Base-by-base conservation (phyloP, 1,140 invertebrate species). In the Drosophila lowei region DNA sequence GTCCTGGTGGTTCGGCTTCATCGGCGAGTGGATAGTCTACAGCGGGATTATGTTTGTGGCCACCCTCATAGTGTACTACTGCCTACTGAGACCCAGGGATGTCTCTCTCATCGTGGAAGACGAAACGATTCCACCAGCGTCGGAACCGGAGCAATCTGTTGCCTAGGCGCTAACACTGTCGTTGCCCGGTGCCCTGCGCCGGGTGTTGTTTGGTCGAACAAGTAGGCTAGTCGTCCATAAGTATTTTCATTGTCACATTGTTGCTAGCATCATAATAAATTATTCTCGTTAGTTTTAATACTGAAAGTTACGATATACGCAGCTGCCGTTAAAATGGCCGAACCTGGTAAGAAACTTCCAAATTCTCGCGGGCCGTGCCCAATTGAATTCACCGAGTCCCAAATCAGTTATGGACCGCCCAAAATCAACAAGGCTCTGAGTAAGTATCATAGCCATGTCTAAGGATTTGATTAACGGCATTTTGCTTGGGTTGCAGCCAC, bases 1-100 rank as follows among this genome's bases (percentile, higher is more conserved):
- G 47, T 92, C 91, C 71, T 94, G 93, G 93, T 94, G 94, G 94
- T 93, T 92, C 70, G 78, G 88, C 16, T 95, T 92, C 75, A 91
- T 93, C 6, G 92, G 93, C 56, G 91, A 92, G 54, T 91, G 93
- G 63, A 93, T 94, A 34, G 62, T 93, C 0, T 83, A 89, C 13
- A 92, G 92, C 65, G 86, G 92, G 49, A 58, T 92, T 0, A 79
- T 93, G 2, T 93, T 93, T 53, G 90, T 93, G 52, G 86, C 91
- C 71, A 93, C 93, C 54, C 90, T 94, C 49, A 67, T 93, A 25
- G 91, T 93, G 8, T 94, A 93, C 85, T 93, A 93, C 65, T 90
- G 92, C n/a, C 66, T 93, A 46, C 88, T 94, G 30, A 92, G 93
- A 59, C 93, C 93, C 0, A 92, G 92, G 70, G 92, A 93, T 65